These are phyloP conservation scores for Boloria euphrosyne DNA, from an alignment of 2,888 invertebrate genomes.

Conservation along the genomic window DNA sequence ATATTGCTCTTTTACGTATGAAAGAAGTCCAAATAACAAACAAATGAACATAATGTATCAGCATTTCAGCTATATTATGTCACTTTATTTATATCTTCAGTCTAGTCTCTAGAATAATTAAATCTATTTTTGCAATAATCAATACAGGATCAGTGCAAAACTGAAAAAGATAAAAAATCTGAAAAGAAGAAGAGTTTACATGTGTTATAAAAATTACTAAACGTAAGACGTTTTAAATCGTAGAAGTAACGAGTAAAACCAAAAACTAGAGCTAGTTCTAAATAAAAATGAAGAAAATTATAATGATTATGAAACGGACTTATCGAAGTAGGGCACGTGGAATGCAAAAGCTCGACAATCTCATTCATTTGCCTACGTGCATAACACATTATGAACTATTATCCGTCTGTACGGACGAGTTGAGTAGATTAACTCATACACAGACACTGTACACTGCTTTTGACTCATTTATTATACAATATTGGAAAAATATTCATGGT, in stretches of 20 bases:
- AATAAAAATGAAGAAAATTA: neutral
- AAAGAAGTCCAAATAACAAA: too few species aligned
- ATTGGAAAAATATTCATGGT: neutral
- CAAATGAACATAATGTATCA: too few species aligned
- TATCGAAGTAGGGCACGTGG: constrained; percentile 13
- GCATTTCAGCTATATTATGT: too few species aligned
- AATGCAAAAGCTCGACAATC: constrained; percentile 21
- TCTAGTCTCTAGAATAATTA: too few species aligned
- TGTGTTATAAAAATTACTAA: neutral
- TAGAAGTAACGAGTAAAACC: neutral
- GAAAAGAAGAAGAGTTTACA: too few species aligned
- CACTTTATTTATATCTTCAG: too few species aligned
- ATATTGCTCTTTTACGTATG: too few species aligned
- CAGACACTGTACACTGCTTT: neutral
- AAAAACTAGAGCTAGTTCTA: neutral
- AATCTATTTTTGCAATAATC: too few species aligned
- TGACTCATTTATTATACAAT: too few species aligned
- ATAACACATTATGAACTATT: constrained; percentile 15
- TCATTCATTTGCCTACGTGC: constrained; percentile 7
- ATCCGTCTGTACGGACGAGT: neutral
- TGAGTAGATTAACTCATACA: neutral
- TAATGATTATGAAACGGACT: constrained; percentile 3
- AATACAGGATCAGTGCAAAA: too few species aligned
- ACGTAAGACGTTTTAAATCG: neutral
- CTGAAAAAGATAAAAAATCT: too few species aligned